Conservation (phyloP, 2,888 invertebrate genomes). For the Resseliella maxima region DNA sequence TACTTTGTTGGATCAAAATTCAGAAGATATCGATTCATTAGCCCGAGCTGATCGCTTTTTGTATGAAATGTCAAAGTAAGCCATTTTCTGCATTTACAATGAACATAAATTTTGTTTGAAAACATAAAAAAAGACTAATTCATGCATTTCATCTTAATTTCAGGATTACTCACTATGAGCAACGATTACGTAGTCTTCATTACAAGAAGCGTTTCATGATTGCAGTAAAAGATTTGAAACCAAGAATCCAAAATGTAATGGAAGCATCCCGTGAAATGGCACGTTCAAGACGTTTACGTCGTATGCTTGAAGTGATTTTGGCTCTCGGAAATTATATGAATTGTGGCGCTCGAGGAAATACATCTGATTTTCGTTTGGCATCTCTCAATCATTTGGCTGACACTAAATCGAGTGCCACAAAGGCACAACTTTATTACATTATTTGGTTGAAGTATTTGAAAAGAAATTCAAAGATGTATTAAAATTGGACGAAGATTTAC, state of each 20-base stretch:
- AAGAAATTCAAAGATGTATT: constrained; percentile 87
- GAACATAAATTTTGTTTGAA: too few species aligned
- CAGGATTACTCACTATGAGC: constrained; percentile 89
- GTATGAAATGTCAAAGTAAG: constrained; percentile 95
- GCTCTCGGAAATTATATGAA: constrained; percentile 96
- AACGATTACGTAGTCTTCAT: constrained; percentile 82
- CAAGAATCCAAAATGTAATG: constrained; percentile 86
- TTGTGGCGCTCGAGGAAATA: constrained; percentile 74
- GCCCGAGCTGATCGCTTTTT: constrained; percentile 95
- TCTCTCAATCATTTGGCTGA: constrained; percentile 93
- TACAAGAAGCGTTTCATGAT: constrained; percentile 96
- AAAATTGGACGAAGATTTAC: constrained; percentile 88
- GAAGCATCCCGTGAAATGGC: constrained; percentile 89
- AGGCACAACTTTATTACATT: constrained; percentile 91
- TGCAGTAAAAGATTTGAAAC: constrained; percentile 85
- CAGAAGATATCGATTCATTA: constrained; percentile 90
- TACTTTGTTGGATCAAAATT: constrained; percentile 90
- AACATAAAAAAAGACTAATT: too few species aligned
- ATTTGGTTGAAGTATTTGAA: constrained; percentile 74
- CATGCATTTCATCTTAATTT: too few species aligned
- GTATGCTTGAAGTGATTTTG: constrained; percentile 87
- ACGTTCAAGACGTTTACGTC: constrained; percentile 80
- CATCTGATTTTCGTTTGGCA: constrained; percentile 88
- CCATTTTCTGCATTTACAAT: too few species aligned
- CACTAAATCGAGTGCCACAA: constrained; percentile 91